A percentile compares a stretch with the other conserved stretches of the same genome.
These are phyloP conservation scores for Aurelia aurita DNA, from an alignment of 30 jellyfish, hydroid and myxozoan genomes.

Conservation along the genomic window DNA sequence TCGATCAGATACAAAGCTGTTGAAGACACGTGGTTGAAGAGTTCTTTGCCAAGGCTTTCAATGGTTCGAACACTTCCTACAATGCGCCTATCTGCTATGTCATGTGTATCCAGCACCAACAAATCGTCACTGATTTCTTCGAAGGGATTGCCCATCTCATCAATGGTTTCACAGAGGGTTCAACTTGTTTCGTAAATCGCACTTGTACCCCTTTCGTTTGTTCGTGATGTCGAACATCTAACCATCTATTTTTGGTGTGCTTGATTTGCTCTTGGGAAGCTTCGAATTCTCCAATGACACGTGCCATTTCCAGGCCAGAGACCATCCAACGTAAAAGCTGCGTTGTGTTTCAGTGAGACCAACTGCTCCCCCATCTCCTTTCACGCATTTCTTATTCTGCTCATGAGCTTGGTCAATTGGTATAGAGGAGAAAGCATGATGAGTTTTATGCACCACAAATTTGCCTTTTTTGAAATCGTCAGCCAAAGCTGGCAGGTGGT, in stretches of 20 bases:
- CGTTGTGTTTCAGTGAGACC: slow-evolving; percentile 5
- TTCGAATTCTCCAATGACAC: background rate
- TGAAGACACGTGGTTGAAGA: too few species aligned
- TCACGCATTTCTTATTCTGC: slow-evolving; percentile 26
- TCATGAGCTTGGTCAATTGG: slow-evolving; percentile 52
- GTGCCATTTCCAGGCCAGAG: slow-evolving; percentile 42
- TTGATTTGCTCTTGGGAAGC: background rate
- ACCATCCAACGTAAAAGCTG: slow-evolving; percentile 34
- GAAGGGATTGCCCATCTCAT: slow-evolving; percentile 39
- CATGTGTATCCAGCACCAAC: too few species aligned
- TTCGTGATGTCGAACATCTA: slow-evolving; percentile 37
- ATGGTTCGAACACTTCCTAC: background rate
- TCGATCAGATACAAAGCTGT: slow-evolving; percentile 11
- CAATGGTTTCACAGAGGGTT: background rate
- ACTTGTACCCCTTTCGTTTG: slow-evolving; percentile 13
- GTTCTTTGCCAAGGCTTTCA: background rate
- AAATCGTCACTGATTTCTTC: slow-evolving; percentile 10
- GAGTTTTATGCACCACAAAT: slow-evolving; percentile 6
- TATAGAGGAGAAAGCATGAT: slow-evolving; percentile 19
- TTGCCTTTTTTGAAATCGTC: slow-evolving; percentile 3
- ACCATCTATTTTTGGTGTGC: background rate
- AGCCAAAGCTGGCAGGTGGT: background rate
- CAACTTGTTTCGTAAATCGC: background rate
- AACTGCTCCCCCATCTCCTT: slow-evolving; percentile 46
- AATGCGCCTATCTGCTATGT: too few species aligned